These are phyloP conservation scores for Procavia capensis DNA, from an alignment of 2,113 vertebrate genomes.

Conservation along the genomic window DNA sequence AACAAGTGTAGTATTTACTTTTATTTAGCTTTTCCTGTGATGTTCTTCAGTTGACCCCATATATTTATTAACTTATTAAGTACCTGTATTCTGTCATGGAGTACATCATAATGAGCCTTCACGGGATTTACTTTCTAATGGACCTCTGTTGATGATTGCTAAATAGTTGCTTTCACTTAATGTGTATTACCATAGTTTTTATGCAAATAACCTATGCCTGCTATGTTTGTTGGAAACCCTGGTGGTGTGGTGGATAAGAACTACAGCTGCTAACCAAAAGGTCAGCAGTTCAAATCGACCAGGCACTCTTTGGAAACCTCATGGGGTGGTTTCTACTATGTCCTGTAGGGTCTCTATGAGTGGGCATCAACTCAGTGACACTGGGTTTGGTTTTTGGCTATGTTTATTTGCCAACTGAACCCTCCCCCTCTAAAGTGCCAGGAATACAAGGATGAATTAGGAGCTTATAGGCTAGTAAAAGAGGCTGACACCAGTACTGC, in stretches of 20 bases:
- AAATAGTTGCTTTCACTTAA: not conserved
- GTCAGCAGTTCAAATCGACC: too few species aligned
- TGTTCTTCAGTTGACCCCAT: not conserved
- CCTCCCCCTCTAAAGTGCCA: not conserved
- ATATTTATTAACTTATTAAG: not conserved
- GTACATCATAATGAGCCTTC: not conserved
- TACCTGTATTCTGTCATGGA: not conserved
- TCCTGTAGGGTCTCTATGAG: too few species aligned
- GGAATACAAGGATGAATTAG: not conserved
- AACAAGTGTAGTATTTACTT: not conserved
- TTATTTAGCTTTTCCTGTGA: conserved; percentile 1
- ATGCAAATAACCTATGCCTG: too few species aligned
- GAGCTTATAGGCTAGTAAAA: not conserved
- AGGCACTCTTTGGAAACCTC: too few species aligned
- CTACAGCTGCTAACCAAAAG: too few species aligned
- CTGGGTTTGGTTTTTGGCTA: too few species aligned
- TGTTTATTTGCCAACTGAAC: too few species aligned
- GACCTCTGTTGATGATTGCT: not conserved
- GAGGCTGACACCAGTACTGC: not conserved
- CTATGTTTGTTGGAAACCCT: too few species aligned
- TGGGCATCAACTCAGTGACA: too few species aligned
- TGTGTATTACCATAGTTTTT: not conserved
- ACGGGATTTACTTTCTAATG: not conserved
- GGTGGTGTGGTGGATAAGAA: too few species aligned
- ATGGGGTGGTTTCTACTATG: too few species aligned